Evolutionary conservation across 2,113 vertebrate genomes (phyloP).

Genomic region (Aviceda subcristata): DNA sequence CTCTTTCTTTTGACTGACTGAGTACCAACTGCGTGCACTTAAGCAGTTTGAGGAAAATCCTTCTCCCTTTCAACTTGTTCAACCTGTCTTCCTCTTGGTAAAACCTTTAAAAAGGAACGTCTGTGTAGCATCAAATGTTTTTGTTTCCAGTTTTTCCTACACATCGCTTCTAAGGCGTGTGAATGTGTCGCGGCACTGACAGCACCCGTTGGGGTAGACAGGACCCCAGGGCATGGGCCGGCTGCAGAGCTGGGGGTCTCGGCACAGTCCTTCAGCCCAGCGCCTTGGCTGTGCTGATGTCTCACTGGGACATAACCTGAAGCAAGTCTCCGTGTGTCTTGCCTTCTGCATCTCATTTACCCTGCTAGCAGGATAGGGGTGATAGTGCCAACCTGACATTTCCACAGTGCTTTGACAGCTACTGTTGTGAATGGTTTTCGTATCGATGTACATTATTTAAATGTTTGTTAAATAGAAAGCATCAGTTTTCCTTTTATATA

Average conservation of each 20-base stretch:
- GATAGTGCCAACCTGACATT: neutral
- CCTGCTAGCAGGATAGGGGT: neutral
- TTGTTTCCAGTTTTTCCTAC: neutral
- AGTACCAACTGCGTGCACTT: neutral
- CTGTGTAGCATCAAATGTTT: neutral
- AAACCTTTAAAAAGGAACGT: neutral
- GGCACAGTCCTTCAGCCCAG: neutral
- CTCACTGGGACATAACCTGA: neutral
- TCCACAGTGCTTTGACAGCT: neutral
- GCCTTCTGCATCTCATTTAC: neutral
- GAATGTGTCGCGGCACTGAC: neutral
- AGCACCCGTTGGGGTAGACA: neutral
- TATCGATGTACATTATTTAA: neutral
- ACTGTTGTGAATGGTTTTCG: neutral
- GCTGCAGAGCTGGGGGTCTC: neutral
- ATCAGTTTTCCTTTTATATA: neutral
- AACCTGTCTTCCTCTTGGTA: neutral
- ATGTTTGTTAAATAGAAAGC: neutral
- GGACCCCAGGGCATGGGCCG: neutral
- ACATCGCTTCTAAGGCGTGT: rapidly evolving
- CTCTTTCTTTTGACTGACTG: neutral
- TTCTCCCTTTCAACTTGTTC: neutral
- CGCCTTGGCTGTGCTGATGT: neutral
- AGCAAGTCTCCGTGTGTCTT: neutral
- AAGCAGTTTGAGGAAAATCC: neutral